Evolutionary conservation across 2,888 invertebrate genomes (phyloP).

Genomic region (Labia minor): DNA sequence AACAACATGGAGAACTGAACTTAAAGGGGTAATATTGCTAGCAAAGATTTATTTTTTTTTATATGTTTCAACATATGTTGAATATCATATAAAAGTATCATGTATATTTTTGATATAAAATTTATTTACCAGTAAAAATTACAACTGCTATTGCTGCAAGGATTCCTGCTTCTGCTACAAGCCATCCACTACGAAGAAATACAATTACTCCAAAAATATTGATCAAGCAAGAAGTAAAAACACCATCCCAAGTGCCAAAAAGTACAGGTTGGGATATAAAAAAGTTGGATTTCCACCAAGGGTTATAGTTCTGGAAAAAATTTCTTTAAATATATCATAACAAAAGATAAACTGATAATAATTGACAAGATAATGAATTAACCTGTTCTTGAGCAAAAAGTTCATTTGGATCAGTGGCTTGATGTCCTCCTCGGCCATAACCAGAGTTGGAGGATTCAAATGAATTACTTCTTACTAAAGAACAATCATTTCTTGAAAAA

Average conservation of each 20-base stretch:
- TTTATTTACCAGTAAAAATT: constrained; percentile 66
- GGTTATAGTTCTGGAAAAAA: constrained; percentile 55
- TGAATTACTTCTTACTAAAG: constrained; percentile 46
- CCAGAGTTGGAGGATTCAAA: constrained; percentile 66
- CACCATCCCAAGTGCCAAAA: constrained; percentile 97
- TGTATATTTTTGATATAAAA: too few relatives aligned
- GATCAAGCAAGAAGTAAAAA: constrained; percentile 93
- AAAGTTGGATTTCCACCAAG: constrained; percentile 96
- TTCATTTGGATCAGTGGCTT: constrained; percentile 78
- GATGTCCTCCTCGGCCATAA: constrained; percentile 70
- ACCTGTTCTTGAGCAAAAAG: constrained; percentile 86
- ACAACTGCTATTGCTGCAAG: constrained; percentile 70
- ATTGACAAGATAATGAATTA: neutral
- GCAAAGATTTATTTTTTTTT: too few relatives aligned
- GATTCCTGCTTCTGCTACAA: constrained; percentile 83
- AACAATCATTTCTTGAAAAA: constrained; percentile 34
- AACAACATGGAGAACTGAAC: too few relatives aligned
- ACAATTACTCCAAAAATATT: constrained; percentile 97
- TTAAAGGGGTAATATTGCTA: too few relatives aligned
- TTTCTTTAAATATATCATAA: neutral
- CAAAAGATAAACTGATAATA: neutral
- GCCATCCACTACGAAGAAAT: constrained; percentile 93
- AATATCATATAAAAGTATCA: too few relatives aligned
- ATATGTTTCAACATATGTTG: too few relatives aligned
- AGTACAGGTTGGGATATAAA: constrained; percentile 91